Conservation (phyloP, 1,140 invertebrate species). For the Hestina assimilis region DNA sequence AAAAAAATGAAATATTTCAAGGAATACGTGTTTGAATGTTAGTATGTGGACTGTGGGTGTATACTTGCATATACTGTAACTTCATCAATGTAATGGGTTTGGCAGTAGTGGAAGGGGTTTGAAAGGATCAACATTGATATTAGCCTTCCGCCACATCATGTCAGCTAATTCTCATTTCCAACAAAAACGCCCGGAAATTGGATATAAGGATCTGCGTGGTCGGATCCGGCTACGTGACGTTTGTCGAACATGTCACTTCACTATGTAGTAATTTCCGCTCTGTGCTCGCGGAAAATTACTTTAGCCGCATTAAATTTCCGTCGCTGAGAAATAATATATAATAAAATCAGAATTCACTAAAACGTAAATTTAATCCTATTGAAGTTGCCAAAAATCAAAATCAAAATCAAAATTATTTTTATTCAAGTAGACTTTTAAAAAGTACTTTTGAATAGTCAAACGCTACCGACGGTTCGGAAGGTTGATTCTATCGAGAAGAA, state of each 20-base stretch:
- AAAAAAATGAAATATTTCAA: neutral
- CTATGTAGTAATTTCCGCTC: slow-evolving; percentile 78
- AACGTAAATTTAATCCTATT: too few species aligned
- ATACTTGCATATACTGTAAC: too few species aligned
- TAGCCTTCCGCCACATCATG: slow-evolving; percentile 67
- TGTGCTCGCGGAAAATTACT: slow-evolving; percentile 75
- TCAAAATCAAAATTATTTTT: too few species aligned
- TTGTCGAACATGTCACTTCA: slow-evolving; percentile 77
- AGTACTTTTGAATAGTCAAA: too few species aligned
- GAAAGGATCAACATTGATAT: slow-evolving; percentile 30
- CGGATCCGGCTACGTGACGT: slow-evolving; percentile 76
- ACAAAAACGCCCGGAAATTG: slow-evolving; percentile 77
- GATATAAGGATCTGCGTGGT: slow-evolving; percentile 76
- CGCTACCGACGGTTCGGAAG: too few species aligned
- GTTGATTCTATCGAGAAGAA: too few species aligned
- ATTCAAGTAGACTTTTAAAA: too few species aligned
- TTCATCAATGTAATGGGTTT: neutral
- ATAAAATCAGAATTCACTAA: slow-evolving; percentile 1
- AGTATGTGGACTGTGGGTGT: too few species aligned
- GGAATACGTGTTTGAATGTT: neutral
- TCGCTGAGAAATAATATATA: slow-evolving; percentile 23
- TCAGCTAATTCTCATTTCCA: slow-evolving; percentile 75
- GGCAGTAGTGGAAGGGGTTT: neutral
- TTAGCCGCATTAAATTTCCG: slow-evolving; percentile 75
- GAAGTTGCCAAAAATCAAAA: too few species aligned